phyloP scores from a whole-genome alignment of 23 tunicate species.

The Clavelina lepadiformis region DNA sequence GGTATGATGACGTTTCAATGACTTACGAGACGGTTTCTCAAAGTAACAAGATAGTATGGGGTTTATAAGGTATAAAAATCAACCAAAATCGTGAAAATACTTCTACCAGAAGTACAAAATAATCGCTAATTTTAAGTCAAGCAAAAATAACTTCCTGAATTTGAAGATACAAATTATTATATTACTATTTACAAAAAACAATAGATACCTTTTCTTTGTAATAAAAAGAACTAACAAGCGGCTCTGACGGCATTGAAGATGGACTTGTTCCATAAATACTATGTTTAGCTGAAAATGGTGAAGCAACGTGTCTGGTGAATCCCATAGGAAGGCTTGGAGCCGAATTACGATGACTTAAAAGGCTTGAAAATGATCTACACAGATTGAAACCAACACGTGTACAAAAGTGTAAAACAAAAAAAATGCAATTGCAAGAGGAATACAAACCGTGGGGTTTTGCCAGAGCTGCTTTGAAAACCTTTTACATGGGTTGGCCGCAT shows the following conservation, averaged over 20 bases:
- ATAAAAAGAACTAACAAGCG: slow-evolving; percentile 36
- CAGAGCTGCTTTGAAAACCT: slow-evolving; percentile 56
- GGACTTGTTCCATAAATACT: no score
- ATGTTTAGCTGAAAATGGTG: no score
- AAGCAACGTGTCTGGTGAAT: slow-evolving; percentile 2
- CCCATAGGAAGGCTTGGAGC: slow-evolving; percentile 20
- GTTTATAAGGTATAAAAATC: no score
- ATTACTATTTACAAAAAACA: no score
- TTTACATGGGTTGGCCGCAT: slow-evolving; percentile 73
- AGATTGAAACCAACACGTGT: not conserved
- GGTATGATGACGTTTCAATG: slow-evolving; percentile 8
- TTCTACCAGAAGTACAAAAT: not conserved
- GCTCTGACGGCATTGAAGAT: slow-evolving; percentile 2
- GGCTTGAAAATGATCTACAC: slow-evolving; percentile 33
- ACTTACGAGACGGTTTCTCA: slow-evolving; percentile 28
- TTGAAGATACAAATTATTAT: no score
- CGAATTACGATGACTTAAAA: slow-evolving; percentile 37
- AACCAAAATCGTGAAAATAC: no score
- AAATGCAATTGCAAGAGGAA: not conserved
- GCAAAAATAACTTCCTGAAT: no score
- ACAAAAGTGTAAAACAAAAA: not conserved
- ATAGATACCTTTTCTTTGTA: slow-evolving; percentile 80
- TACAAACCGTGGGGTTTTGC: slow-evolving; percentile 63
- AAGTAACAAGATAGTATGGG: not conserved
- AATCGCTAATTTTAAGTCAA: no score